Evolutionary conservation across 1,140 invertebrate genomes (phyloP).

Genomic region (Hyles euphorbiae): DNA sequence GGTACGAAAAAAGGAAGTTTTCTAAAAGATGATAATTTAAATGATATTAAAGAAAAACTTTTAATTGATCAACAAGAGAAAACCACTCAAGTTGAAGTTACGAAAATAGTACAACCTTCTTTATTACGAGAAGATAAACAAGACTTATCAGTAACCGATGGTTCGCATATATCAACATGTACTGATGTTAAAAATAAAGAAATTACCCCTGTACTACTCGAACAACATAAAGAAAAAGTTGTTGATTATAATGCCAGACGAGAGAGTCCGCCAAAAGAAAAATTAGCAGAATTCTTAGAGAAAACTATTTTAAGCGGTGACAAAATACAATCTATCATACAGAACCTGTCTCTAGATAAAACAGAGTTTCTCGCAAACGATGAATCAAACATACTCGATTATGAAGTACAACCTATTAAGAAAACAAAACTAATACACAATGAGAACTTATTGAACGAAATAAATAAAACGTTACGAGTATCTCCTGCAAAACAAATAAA

Average conservation of each 20-base stretch:
- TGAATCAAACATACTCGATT: background rate
- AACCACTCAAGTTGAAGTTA: too few relatives aligned
- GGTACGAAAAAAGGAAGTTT: background rate
- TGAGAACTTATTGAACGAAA: too few relatives aligned
- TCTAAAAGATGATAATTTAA: too few relatives aligned
- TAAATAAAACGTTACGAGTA: too few relatives aligned
- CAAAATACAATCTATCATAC: conserved; percentile 64
- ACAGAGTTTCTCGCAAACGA: conserved; percentile 25
- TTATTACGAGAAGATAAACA: too few relatives aligned
- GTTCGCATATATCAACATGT: background rate
- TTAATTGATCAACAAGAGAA: background rate
- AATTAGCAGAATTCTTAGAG: conserved; percentile 58
- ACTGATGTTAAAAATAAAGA: conserved; percentile 12
- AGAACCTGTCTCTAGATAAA: conserved; percentile 60
- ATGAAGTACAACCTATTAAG: too few relatives aligned
- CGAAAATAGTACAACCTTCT: too few relatives aligned
- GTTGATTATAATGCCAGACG: conserved; percentile 38
- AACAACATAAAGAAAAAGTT: conserved; percentile 31
- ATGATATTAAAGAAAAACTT: background rate
- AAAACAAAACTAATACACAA: too few relatives aligned
- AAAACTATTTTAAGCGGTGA: conserved; percentile 67
- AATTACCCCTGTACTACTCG: conserved; percentile 38
- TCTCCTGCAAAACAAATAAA: too few relatives aligned
- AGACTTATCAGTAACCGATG: too few relatives aligned
- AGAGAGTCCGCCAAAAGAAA: conserved; percentile 65